Base-by-base conservation (phyloP, 2,888 invertebrate species). In the Tenthredo livida region DNA sequence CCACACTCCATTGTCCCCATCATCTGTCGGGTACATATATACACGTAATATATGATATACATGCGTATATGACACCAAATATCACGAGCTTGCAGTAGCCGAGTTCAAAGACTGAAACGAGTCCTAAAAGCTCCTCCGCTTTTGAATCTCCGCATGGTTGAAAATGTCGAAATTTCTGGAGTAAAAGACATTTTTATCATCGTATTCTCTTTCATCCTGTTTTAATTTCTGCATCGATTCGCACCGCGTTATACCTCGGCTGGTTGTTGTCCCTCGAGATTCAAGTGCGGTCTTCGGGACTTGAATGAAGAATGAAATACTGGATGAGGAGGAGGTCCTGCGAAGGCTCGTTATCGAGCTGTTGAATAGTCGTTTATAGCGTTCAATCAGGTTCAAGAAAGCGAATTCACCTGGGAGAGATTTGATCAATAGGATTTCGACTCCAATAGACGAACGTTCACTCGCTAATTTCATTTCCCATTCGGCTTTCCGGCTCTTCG, bases 291-390 rank as follows among this genome's bases (percentile, higher is more conserved):
- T 54, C 5, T 54, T 29, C 12, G 12, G 15, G 12, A 3, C 12
- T 29, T 10, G 33, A 25, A 67, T 29, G 67, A 17, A 29, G 67
- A 33, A 33, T 33, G 67, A 67, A 67, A 33, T 54, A n/a, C n/a
- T n/a, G 54, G 7, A 54, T n/a, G n/a, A 67, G 15, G 67, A 67
- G 15, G 29, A 29, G 65, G 29, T 29, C 29, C 29, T 12, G 15
- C 25, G 10, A 10, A 25, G 67, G 67, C 67, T 67, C 7, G 67
- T 67, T 67, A 67, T 25, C 33, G 12, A 10, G 29, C 29, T 67
- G 29, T 67, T 67, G 15, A 67, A 67, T 67, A 29, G 12, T 21
- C 67, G 29, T 67, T 67, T 67, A 67, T 67, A 67, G 67, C 4
- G 29, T 33, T 67, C 67, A 67, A 29, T 67, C 29, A 67, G 33